These are phyloP conservation scores for Tanypteryx hageni DNA, from an alignment of 2,888 invertebrate genomes.

Conservation along the genomic window DNA sequence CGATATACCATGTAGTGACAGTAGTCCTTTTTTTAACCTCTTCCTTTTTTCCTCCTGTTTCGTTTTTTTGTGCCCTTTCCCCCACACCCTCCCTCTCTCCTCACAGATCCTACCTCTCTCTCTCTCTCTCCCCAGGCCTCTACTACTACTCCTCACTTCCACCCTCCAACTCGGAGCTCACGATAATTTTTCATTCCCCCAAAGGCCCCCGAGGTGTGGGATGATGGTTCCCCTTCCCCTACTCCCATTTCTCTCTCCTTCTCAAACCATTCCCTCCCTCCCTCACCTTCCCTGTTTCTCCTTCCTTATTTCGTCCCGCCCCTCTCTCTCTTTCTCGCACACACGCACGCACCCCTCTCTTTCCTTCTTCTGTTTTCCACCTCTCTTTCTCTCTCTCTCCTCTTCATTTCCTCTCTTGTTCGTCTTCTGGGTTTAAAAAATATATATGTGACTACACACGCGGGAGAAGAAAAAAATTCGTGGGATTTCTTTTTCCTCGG, in stretches of 20 bases:
- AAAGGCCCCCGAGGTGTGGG: neutral
- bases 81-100: neutral
- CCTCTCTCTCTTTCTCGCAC: neutral
- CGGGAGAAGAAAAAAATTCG: too few relatives aligned
- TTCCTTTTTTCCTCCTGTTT: conserved; percentile 10
- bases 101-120: neutral
- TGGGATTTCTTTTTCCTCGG: too few relatives aligned
- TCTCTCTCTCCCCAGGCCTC: neutral
- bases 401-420: too few relatives aligned
- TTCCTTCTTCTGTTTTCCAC: neutral
- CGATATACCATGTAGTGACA: conserved; percentile 19
- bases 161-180: neutral
- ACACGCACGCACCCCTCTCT: neutral
- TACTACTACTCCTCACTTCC: too few relatives aligned
- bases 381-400: too few relatives aligned
- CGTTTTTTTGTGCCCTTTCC: neutral
- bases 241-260: too few relatives aligned
- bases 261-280: too few relatives aligned
- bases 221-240: too few relatives aligned
- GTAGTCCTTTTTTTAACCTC: conserved; percentile 24
- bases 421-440: too few relatives aligned
- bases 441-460: too few relatives aligned
- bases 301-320: too few relatives aligned
- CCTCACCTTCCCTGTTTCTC: too few relatives aligned
- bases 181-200: conserved; percentile 10